These are phyloP conservation scores for Trissolcus japonicus DNA, from an alignment of 2,888 invertebrate genomes.

Conservation along the genomic window DNA sequence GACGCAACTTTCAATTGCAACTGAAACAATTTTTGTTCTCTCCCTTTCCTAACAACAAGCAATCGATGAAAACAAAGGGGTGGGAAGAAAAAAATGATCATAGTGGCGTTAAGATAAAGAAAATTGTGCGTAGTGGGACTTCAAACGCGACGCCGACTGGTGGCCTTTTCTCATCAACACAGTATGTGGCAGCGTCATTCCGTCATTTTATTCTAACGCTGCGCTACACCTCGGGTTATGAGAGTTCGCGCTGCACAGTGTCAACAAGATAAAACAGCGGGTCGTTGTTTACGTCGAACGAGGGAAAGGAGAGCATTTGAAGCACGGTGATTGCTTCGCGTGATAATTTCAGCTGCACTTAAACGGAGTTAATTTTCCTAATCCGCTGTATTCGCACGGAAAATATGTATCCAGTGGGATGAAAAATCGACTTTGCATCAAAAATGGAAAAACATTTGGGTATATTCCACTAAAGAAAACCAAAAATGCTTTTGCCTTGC, in stretches of 20 bases:
- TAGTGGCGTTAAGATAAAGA: slow-evolving; percentile 35
- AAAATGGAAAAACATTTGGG: background rate
- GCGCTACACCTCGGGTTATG: slow-evolving; percentile 30
- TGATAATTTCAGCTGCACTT: too few species aligned
- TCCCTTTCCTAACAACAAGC: too few species aligned
- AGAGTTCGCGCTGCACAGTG: slow-evolving; percentile 29
- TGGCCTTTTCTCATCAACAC: slow-evolving; percentile 43
- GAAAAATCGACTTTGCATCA: background rate
- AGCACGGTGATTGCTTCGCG: too few species aligned
- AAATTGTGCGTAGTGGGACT: slow-evolving; percentile 26
- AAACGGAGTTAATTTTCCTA: too few species aligned
- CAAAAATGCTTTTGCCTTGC: too few species aligned
- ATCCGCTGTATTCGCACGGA: too few species aligned
- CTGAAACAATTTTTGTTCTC: too few species aligned
- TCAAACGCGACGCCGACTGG: slow-evolving; percentile 36
- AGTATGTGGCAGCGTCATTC: slow-evolving; percentile 36
- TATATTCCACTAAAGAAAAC: background rate
- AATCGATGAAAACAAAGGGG: too few species aligned
- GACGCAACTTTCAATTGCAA: too few species aligned
- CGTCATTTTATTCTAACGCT: slow-evolving; percentile 35
- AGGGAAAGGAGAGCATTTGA: background rate
- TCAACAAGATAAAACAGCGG: slow-evolving; percentile 47
- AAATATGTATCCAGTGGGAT: background rate
- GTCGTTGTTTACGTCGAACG: slow-evolving; percentile 25
- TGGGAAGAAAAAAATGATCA: background rate